phyloP scores from a whole-genome alignment of 2,113 vertebrate species.

The Miniopterus natalensis region DNA sequence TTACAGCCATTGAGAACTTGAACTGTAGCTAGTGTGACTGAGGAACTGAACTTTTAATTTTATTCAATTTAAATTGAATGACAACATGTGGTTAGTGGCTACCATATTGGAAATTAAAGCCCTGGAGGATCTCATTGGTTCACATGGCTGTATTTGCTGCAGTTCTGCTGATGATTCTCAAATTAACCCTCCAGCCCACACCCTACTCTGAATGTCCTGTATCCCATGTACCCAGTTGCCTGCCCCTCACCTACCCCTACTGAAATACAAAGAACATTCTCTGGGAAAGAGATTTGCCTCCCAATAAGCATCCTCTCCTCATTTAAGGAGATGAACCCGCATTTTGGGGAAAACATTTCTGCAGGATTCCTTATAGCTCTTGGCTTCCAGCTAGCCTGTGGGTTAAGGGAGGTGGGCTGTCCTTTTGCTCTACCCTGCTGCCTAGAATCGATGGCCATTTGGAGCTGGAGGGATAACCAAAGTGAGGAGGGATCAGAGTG shows the following conservation, averaged over 20 bases:
- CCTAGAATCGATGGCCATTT: neutral
- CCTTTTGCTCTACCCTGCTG: neutral
- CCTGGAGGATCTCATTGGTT: neutral
- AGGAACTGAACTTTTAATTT: neutral
- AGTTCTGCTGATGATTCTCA: neutral
- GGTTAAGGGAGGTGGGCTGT: neutral
- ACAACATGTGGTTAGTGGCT: neutral
- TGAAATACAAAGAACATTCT: neutral
- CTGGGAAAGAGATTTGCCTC: neutral
- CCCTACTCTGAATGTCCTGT: neutral
- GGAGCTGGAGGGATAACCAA: neutral
- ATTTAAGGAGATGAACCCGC: neutral
- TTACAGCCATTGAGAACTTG: neutral
- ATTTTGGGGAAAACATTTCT: neutral
- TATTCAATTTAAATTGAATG: neutral
- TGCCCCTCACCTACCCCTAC: neutral
- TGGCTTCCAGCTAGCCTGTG: neutral
- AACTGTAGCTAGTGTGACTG: neutral
- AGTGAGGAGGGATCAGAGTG: neutral
- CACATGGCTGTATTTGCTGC: neutral
- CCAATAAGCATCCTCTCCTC: neutral
- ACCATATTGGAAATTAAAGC: neutral
- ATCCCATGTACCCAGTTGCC: neutral
- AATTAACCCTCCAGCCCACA: neutral
- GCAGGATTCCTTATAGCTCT: neutral